A percentile compares a stretch with the other conserved stretches of the same genome.
Evolutionary conservation across 2,888 invertebrate genomes (phyloP).

Genomic region (Ametastegia equiseti): DNA sequence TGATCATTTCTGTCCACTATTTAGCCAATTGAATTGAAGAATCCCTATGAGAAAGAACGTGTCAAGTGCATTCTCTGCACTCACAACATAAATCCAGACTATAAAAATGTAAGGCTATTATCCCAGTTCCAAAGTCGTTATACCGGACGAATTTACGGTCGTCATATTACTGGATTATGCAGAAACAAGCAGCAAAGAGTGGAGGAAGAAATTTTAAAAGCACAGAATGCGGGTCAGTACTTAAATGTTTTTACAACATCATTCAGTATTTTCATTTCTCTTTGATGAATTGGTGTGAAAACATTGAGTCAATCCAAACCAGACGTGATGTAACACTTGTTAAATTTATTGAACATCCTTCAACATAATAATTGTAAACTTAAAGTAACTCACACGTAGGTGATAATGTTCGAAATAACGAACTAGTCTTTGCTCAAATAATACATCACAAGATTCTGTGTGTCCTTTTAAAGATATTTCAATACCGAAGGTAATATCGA

Average conservation of each 20-base stretch:
- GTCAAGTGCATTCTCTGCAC: constrained; percentile 90
- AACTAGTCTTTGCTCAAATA: too few relatives aligned
- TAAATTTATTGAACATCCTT: not conserved
- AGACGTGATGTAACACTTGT: not conserved
- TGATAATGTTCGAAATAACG: too few relatives aligned
- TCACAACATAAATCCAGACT: constrained; percentile 88
- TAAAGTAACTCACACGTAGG: too few relatives aligned
- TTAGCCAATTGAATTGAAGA: constrained; percentile 72
- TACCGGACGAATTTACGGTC: constrained; percentile 94
- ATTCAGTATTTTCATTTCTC: not conserved
- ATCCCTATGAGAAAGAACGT: constrained; percentile 89
- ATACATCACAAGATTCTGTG: too few relatives aligned
- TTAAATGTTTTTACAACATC: not conserved
- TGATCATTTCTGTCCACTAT: not conserved
- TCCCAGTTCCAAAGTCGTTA: constrained; percentile 98
- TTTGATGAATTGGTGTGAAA: not conserved
- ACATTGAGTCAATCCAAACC: not conserved
- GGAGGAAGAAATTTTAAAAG: constrained; percentile 85
- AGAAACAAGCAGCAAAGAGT: constrained; percentile 86
- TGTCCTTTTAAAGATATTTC: too few relatives aligned
- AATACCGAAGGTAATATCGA: not conserved
- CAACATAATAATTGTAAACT: not conserved
- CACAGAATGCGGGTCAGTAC: constrained; percentile 83
- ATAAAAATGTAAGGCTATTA: constrained; percentile 93
- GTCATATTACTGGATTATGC: constrained; percentile 96